Evolutionary conservation across 2,797 vertebrate species (phyloP).

Genomic region (Salmo trutta): DNA sequence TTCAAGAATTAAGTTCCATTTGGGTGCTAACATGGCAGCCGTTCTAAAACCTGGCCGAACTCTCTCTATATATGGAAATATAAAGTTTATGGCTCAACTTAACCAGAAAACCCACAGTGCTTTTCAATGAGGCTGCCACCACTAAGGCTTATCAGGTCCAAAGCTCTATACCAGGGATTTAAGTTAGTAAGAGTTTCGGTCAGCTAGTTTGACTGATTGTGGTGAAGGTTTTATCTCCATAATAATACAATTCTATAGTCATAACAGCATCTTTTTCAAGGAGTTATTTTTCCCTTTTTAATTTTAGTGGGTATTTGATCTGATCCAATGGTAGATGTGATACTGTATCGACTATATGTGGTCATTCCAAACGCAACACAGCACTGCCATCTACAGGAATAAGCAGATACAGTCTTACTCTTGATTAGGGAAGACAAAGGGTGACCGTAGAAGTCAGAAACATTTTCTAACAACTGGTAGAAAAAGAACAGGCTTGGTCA

Average conservation of each 20-base stretch:
- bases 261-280: neutral
- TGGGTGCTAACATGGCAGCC: too few species aligned
- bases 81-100: neutral
- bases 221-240: neutral
- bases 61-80: too few species aligned
- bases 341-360: too few species aligned
- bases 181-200: neutral
- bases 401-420: neutral
- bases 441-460: neutral
- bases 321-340: neutral
- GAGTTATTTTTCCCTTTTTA: neutral
- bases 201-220: neutral
- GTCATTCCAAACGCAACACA: neutral
- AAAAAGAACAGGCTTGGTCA: neutral
- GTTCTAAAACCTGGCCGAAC: too few species aligned
- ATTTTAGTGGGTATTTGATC: neutral
- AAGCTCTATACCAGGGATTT: neutral
- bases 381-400: neutral
- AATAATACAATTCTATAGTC: neutral
- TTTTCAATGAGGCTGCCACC: constrained; percentile 3
- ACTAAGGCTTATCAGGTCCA: neutral
- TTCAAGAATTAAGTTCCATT: too few species aligned
- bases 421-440: neutral
- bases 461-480: neutral
- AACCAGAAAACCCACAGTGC: neutral